These are phyloP conservation scores for Lymantria monacha DNA, from an alignment of 2,888 invertebrate species.

Conservation along the genomic window DNA sequence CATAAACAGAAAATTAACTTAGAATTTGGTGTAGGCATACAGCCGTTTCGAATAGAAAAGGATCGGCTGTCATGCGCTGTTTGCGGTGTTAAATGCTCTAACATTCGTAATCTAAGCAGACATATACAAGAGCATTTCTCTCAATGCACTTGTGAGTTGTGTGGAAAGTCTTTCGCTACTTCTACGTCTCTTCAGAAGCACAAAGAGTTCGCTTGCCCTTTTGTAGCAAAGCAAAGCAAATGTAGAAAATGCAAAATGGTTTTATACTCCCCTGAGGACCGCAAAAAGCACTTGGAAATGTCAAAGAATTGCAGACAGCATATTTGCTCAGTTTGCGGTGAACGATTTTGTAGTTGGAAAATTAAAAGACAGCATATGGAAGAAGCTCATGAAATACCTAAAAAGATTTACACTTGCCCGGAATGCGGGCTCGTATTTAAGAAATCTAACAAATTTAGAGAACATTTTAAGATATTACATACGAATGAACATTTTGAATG, in stretches of 20 bases:
- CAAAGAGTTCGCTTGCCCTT: conserved; percentile 31
- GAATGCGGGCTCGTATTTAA: conserved; percentile 48
- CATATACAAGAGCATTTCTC: conserved; percentile 57
- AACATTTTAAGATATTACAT: conserved; percentile 55
- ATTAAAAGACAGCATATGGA: conserved; percentile 48
- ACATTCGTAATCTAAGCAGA: conserved; percentile 49
- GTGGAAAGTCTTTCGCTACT: conserved; percentile 57
- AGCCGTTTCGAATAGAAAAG: conserved; percentile 49
- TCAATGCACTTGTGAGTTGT: conserved; percentile 57
- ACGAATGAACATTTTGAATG: conserved; percentile 50
- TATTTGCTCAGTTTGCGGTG: conserved; percentile 49
- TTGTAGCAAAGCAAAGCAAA: conserved; percentile 35
- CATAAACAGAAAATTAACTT: conserved; percentile 45
- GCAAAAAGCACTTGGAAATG: conserved; percentile 38
- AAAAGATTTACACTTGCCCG: conserved; percentile 50
- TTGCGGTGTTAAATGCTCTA: conserved; percentile 45
- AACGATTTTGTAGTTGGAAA: conserved; percentile 47
- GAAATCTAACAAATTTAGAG: conserved; percentile 39
- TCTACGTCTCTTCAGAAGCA: conserved; percentile 45
- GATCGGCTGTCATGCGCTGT: conserved; percentile 45
- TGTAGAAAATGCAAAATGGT: conserved; percentile 52
- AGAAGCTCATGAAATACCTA: conserved; percentile 44
- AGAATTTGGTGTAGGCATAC: conserved; percentile 48
- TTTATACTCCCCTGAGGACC: conserved; percentile 46
- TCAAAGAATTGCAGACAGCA: conserved; percentile 49